phyloP scores from a whole-genome alignment of 2,888 invertebrate genomes.

The Agriopis aurantiaria region DNA sequence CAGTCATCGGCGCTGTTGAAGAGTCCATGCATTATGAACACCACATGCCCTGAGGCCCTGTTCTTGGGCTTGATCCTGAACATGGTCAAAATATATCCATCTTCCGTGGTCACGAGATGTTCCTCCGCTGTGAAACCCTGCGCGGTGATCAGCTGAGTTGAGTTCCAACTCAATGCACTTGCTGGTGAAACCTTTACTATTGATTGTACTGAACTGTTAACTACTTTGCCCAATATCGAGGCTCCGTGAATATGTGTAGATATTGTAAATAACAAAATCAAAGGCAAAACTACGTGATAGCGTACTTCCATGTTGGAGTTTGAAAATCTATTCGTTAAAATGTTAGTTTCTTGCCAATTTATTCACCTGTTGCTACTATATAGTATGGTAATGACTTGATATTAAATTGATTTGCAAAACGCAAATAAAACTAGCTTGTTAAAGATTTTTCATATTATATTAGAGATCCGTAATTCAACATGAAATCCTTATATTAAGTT shows the following conservation, averaged over 20 bases:
- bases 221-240: not conserved
- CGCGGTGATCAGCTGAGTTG: slow-evolving; percentile 39
- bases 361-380: not conserved
- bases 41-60: slow-evolving; percentile 60
- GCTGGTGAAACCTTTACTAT: slow-evolving; percentile 6
- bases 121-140: slow-evolving; percentile 38
- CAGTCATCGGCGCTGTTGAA: slow-evolving; percentile 89
- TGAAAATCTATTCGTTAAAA: not conserved
- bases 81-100: slow-evolving; percentile 50
- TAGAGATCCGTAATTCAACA: no score
- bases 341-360: not conserved
- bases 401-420: not conserved
- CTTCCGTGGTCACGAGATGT: slow-evolving; percentile 45
- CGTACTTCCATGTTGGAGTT: not conserved
- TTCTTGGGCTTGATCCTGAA: slow-evolving; percentile 35
- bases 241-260: not conserved
- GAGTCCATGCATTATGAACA: slow-evolving; percentile 91
- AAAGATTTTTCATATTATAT: no score
- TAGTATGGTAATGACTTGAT: not conserved
- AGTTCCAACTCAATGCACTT: slow-evolving; percentile 39
- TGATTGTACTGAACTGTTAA: not conserved
- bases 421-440: no score
- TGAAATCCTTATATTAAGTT: no score
- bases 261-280: not conserved
- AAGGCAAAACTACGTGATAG: not conserved